phyloP scores from a whole-genome alignment of 2,113 vertebrate genomes.

The Heloderma charlesbogerti region DNA sequence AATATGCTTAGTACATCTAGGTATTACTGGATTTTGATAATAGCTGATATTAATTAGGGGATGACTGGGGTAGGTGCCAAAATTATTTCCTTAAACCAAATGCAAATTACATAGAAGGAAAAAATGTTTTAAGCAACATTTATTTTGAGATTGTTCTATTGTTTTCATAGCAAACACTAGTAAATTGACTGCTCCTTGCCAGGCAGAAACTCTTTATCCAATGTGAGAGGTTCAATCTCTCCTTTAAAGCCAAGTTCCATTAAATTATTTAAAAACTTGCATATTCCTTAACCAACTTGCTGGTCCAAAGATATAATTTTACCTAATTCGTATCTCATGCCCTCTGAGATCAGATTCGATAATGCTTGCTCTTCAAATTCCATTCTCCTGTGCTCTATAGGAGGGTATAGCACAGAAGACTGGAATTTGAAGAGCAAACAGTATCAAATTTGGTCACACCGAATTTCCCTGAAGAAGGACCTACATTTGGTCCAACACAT shows the following conservation, averaged over 20 bases:
- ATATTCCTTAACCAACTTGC: background rate
- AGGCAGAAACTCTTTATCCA: background rate
- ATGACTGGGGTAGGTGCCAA: background rate
- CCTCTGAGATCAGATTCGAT: too few relatives aligned
- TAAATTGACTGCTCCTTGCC: slow-evolving; percentile 7
- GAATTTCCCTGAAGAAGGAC: too few relatives aligned
- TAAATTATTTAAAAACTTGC: background rate
- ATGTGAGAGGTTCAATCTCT: background rate
- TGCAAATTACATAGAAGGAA: background rate
- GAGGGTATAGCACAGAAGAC: too few relatives aligned
- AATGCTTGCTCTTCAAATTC: too few relatives aligned
- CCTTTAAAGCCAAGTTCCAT: slow-evolving; percentile 14
- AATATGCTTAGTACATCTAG: background rate
- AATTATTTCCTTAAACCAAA: background rate
- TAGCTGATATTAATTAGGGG: slow-evolving; percentile 4
- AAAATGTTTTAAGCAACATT: slow-evolving; percentile 4
- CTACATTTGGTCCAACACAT: too few relatives aligned
- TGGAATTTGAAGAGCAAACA: too few relatives aligned
- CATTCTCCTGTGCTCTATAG: too few relatives aligned
- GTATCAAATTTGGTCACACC: too few relatives aligned
- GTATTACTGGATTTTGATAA: background rate
- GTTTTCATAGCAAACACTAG: background rate
- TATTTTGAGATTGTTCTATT: background rate
- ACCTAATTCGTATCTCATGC: background rate
- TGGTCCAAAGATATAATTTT: background rate